Percentiles rank a stretch among this genome's conserved stretches.
These are phyloP conservation scores for Ctena decussata DNA, from an alignment of 2,888 invertebrate genomes.

Conservation along the genomic window DNA sequence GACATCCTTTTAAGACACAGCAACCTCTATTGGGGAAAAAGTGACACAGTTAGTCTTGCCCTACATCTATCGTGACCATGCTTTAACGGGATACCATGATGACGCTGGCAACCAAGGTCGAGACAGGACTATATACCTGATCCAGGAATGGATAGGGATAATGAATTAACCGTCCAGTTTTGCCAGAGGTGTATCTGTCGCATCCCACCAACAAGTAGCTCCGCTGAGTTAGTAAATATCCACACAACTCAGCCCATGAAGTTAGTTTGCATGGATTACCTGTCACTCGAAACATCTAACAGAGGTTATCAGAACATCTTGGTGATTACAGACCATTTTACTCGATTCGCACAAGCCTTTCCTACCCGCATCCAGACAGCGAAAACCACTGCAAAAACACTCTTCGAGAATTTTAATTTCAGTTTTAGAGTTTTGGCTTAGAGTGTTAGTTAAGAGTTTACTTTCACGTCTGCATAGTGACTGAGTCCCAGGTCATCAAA, in stretches of 20 bases:
- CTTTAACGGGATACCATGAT: conserved; percentile 22
- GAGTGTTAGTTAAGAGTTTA: no score
- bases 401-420: neutral
- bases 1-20: neutral
- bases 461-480: neutral
- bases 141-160: conserved; percentile 22
- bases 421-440: no score
- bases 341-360: neutral
- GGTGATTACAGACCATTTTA: neutral
- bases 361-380: neutral
- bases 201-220: neutral
- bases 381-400: neutral
- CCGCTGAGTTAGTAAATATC: neutral
- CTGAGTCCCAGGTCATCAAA: neutral
- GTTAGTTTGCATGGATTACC: neutral
- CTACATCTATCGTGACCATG: neutral
- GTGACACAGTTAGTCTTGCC: neutral
- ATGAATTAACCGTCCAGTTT: neutral
- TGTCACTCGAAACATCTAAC: neutral
- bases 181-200: conserved; percentile 18
- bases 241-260: neutral
- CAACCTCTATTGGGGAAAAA: neutral
- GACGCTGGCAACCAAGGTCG: conserved; percentile 25
- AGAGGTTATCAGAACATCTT: neutral
- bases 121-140: conserved; percentile 31